Base-by-base conservation (phyloP, 1,140 invertebrate genomes). In the Theocolax elegans region DNA sequence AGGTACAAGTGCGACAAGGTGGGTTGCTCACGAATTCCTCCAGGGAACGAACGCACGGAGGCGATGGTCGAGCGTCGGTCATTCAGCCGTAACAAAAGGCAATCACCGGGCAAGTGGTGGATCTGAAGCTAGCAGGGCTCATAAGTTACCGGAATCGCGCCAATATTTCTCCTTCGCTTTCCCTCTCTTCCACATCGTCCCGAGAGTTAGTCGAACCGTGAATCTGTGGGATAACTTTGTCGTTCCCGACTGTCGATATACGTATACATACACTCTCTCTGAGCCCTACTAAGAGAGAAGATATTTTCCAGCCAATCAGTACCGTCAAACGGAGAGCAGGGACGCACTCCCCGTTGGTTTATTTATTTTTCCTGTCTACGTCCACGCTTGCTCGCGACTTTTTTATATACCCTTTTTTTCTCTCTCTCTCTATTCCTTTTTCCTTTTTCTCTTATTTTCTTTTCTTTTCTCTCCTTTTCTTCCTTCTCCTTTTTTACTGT, bases 71-170 rank as follows among this genome's bases (percentile, higher is more conserved):
- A 31, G 27, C 25, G 48, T 51, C 21, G 15, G 13, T 76, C 71
- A 80, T 81, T 81, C 74, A 77, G 62, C 74, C 80, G 78, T 80
- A 76, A 82, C 80, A 81, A 81, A 81, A 82, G 81, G 81, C 81
- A 82, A 81, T 80, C 78, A 80, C 73, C 74, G 76, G 76, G 71
- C 71, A 79, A 79, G 79, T 77, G 75, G 77, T 66, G 74, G 77
- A 76, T 75, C 77, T 77, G 76, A 74, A 77, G 69, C 71, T 67
- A 76, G 76, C 75, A 75, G 77, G 71, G 72, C 38, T 75, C 80
- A 78, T 82, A 82, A 80, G 75, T 82, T 81, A 80, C 77, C 77
- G 72, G 73, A 76, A 81, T 82, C 77, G 73, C 75, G 73, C 74
- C 79, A 74, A 81, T 82, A 82, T 81, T 80, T 82, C 72, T 64